Base-by-base conservation (phyloP, 2,113 vertebrate genomes). In the Tyrannus savana region DNA sequence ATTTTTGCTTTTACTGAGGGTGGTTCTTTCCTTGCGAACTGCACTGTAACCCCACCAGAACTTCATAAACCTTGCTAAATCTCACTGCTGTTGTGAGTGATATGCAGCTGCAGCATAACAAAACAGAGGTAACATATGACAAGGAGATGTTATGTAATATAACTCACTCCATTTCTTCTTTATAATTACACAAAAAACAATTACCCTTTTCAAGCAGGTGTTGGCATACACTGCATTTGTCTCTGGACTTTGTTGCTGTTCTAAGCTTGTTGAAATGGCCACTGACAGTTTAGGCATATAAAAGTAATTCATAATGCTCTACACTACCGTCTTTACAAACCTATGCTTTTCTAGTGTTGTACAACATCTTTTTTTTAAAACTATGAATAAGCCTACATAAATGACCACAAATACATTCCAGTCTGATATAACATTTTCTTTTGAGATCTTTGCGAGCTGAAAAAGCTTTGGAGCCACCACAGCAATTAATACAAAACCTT, bases 371-470 rank as follows among this genome's bases (percentile, higher is more conserved):
- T 73, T 9, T 72, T 59, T 67, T 55, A n/a, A 87, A 74, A 72
- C n/a, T 66, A 17, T 39, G 2, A 9, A 17, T 64, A 9, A 42
- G 42, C 42, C 5, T 49, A 37, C 5, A 3, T 83, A 52, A 39
- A 50, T 41, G 12, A 30, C 31, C 11, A 31, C 6, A 24, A 3
- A 4, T 12, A 12, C 0, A 0, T 42, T 55, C 18, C 60, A 53
- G 17, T 44, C 7, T 79, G 25, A 19, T 21, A 24, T 4, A 71
- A n/a, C 1, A 11, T 42, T 85, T 82, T 63, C 13, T 71, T 50
- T 80, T 66, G 63, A 14, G 12, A 66, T 1, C 2, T 72, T 75
- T 14, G 24, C 2, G 12, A 52, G 39, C 33, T 60, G 41, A 85
- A 76, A 72, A 83, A 62, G 1, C 10, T 8, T 73, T 69, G 44